Percentiles rank a stretch among this genome's conserved stretches.
These are phyloP conservation scores for Punctoribates punctum DNA, from an alignment of 2,888 invertebrate species.

Conservation along the genomic window DNA sequence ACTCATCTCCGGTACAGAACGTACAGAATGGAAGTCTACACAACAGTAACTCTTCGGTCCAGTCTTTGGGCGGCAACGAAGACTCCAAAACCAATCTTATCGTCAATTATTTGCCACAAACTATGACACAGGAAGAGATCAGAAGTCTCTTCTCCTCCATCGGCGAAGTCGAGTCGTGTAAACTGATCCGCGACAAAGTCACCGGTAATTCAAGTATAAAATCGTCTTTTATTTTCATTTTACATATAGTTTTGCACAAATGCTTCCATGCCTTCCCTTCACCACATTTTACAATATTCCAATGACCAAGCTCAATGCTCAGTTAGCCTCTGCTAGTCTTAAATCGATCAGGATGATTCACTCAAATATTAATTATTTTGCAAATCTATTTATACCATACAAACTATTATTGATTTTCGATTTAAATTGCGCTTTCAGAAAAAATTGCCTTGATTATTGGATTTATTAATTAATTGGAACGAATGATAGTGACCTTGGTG, in stretches of 20 bases:
- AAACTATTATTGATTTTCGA: no score
- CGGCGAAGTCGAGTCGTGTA: slow-evolving; percentile 98
- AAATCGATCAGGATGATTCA: no score
- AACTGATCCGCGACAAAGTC: slow-evolving; percentile 96
- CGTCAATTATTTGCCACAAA: slow-evolving; percentile 99
- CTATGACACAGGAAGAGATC: slow-evolving; percentile 99
- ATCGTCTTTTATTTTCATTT: background rate
- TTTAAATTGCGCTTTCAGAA: no score
- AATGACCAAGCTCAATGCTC: no score
- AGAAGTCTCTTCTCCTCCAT: slow-evolving; percentile 95
- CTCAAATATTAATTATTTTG: no score
- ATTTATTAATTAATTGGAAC: no score
- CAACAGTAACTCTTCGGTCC: slow-evolving; percentile 43
- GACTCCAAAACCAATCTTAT: slow-evolving; percentile 98
- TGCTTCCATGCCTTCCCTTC: background rate
- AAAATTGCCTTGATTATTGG: no score
- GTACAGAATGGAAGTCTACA: slow-evolving; percentile 41
- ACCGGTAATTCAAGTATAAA: slow-evolving; percentile 57
- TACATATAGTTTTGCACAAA: background rate
- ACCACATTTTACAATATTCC: no score
- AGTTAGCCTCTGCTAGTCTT: no score
- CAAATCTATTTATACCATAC: no score
- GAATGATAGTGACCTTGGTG: no score
- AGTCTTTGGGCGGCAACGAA: slow-evolving; percentile 59
- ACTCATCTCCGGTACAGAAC: slow-evolving; percentile 41